These are phyloP conservation scores for Turdus rufiventris DNA, from an alignment of 2,113 vertebrate species.

Conservation along the genomic window DNA sequence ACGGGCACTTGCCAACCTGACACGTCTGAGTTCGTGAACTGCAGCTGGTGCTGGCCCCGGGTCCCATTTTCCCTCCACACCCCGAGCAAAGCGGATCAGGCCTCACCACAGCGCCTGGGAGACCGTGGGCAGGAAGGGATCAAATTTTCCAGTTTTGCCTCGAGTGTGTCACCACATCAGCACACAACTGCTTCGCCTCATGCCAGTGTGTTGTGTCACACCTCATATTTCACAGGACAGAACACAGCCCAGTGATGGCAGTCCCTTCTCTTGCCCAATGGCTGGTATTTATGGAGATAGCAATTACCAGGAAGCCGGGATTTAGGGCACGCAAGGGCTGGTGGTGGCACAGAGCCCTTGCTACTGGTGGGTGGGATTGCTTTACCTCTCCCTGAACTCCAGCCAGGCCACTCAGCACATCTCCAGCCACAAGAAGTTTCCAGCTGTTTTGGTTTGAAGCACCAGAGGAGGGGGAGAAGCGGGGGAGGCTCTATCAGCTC, in stretches of 20 bases:
- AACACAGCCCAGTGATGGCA: not conserved
- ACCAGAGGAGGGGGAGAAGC: not conserved
- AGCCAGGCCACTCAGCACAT: constrained; percentile 59
- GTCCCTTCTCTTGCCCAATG: not conserved
- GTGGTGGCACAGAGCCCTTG: constrained; percentile 3
- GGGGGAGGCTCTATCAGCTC: constrained; percentile 47
- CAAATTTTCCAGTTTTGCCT: constrained; percentile 53
- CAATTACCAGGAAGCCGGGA: constrained; percentile 5
- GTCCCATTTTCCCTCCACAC: not conserved
- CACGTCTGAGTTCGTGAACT: not conserved
- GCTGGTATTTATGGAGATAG: constrained; percentile 44
- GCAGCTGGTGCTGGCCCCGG: constrained; percentile 1
- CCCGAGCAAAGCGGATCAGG: not conserved
- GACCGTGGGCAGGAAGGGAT: constrained; percentile 43
- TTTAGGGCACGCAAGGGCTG: not conserved
- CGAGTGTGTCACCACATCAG: constrained; percentile 59
- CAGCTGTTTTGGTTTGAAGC: constrained; percentile 55
- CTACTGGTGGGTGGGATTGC: constrained; percentile 52
- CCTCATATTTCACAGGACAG: constrained; percentile 58
- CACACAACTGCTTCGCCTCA: constrained; percentile 50
- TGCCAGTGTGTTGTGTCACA: constrained; percentile 51
- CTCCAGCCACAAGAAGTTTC: constrained; percentile 49
- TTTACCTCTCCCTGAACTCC: constrained; percentile 45
- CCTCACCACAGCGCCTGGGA: constrained; percentile 1
- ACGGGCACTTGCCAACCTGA: not conserved